phyloP scores from a whole-genome alignment of 2,888 invertebrate genomes.

The Melanargia galathea region DNA sequence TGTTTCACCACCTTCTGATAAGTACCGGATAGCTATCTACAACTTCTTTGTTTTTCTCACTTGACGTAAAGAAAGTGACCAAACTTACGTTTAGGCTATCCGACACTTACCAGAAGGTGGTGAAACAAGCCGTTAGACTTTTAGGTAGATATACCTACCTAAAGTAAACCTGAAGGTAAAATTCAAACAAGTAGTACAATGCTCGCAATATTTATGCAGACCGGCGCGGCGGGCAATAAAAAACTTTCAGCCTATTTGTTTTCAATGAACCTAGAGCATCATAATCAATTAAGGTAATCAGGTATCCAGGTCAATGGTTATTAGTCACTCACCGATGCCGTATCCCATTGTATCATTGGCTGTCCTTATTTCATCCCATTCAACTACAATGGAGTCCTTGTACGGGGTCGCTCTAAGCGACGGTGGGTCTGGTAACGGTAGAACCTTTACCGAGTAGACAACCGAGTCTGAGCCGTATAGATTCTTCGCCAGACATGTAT shows the following conservation, averaged over 20 bases:
- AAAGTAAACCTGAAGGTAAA: too few relatives aligned
- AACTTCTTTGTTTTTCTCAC: too few relatives aligned
- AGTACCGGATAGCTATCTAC: too few relatives aligned
- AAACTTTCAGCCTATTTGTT: background rate
- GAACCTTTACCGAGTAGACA: conserved; percentile 88
- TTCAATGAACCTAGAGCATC: background rate
- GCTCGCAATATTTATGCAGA: too few relatives aligned
- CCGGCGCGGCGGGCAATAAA: too few relatives aligned
- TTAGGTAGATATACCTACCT: too few relatives aligned
- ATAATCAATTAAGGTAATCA: background rate
- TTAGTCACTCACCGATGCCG: conserved; percentile 66
- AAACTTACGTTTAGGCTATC: too few relatives aligned
- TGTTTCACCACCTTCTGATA: too few relatives aligned
- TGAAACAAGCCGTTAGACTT: too few relatives aligned
- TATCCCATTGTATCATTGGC: conserved; percentile 60
- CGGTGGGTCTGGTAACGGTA: conserved; percentile 88
- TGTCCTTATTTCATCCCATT: conserved; percentile 84
- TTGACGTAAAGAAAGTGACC: too few relatives aligned
- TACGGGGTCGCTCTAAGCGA: conserved; percentile 81
- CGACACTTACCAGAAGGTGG: too few relatives aligned
- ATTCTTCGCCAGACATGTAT: conserved; percentile 91
- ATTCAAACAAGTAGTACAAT: too few relatives aligned
- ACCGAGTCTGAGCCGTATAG: conserved; percentile 92
- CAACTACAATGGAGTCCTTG: conserved; percentile 80
- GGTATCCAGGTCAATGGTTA: conserved; percentile 1